These are phyloP conservation scores for Danaus plexippus DNA, from an alignment of 1,140 invertebrate genomes.

Conservation along the genomic window DNA sequence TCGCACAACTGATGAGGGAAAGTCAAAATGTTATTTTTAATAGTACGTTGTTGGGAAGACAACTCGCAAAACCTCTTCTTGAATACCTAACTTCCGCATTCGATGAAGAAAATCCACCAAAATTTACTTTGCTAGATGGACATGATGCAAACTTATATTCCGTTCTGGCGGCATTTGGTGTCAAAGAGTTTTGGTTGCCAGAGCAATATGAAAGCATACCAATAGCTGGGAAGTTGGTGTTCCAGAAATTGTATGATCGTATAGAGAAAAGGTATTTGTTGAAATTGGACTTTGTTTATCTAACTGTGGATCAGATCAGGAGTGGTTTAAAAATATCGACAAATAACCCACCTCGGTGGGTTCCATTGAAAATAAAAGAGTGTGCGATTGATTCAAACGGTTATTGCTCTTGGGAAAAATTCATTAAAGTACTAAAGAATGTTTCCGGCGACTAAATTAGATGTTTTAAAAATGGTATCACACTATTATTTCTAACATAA, in stretches of 20 bases:
- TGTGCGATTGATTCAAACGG: slow-evolving; percentile 34
- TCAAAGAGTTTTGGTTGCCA: slow-evolving; percentile 38
- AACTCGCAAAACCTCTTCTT: slow-evolving; percentile 37
- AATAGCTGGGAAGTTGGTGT: slow-evolving; percentile 53
- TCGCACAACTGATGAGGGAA: slow-evolving; percentile 39
- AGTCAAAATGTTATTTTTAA: slow-evolving; percentile 48
- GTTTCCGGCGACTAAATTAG: not conserved
- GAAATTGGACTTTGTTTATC: slow-evolving; percentile 50
- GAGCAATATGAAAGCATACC: slow-evolving; percentile 45
- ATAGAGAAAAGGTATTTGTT: slow-evolving; percentile 26
- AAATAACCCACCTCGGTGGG: slow-evolving; percentile 36
- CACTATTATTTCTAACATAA: too few species aligned
- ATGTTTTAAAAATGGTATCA: not conserved
- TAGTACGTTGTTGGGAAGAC: slow-evolving; percentile 30
- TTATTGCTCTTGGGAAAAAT: slow-evolving; percentile 45
- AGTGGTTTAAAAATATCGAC: slow-evolving; percentile 27
- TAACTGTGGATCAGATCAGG: slow-evolving; percentile 40
- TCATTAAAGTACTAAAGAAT: slow-evolving; percentile 29
- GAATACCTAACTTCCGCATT: slow-evolving; percentile 40
- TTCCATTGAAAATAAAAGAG: slow-evolving; percentile 30
- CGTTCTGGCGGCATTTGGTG: slow-evolving; percentile 33
- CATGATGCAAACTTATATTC: slow-evolving; percentile 53
- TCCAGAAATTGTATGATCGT: slow-evolving; percentile 48
- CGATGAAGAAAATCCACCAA: slow-evolving; percentile 29
- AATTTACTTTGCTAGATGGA: slow-evolving; percentile 40